These are phyloP conservation scores for Sinohyriopsis cumingii DNA, from an alignment of 2,888 invertebrate species.

Conservation along the genomic window DNA sequence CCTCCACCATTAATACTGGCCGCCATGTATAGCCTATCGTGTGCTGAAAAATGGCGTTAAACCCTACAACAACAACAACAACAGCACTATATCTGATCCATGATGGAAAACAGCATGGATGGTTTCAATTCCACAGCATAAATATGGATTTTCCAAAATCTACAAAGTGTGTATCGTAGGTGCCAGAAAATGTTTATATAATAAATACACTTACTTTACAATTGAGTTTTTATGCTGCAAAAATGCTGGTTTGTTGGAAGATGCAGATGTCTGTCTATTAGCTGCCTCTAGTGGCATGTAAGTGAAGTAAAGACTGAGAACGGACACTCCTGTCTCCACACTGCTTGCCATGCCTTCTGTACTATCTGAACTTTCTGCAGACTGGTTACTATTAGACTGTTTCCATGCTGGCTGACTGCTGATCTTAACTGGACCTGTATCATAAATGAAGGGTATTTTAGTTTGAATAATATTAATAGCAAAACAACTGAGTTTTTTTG, in stretches of 20 bases:
- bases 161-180: not conserved
- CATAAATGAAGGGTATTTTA: not conserved
- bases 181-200: not conserved
- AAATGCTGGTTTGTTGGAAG: slow-evolving; percentile 33
- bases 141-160: too few relatives aligned
- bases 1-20: too few relatives aligned
- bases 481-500: not conserved
- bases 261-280: slow-evolving; percentile 21
- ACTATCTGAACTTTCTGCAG: slow-evolving; percentile 6
- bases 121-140: too few relatives aligned
- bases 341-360: slow-evolving; percentile 19
- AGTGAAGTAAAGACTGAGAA: slow-evolving; percentile 52
- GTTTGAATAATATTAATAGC: not conserved
- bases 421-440: slow-evolving; percentile 53
- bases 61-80: too few relatives aligned
- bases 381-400: slow-evolving; percentile 23
- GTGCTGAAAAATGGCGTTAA: too few relatives aligned
- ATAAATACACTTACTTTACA: slow-evolving; percentile 36
- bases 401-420: slow-evolving; percentile 60
- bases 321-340: slow-evolving; percentile 48
- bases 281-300: slow-evolving; percentile 17
- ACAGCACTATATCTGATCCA: too few relatives aligned
- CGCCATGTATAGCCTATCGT: too few relatives aligned
- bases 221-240: slow-evolving; percentile 41
- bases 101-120: too few relatives aligned